Conservation (phyloP, 2,797 vertebrate genomes). For the Sardinella longiceps region DNA sequence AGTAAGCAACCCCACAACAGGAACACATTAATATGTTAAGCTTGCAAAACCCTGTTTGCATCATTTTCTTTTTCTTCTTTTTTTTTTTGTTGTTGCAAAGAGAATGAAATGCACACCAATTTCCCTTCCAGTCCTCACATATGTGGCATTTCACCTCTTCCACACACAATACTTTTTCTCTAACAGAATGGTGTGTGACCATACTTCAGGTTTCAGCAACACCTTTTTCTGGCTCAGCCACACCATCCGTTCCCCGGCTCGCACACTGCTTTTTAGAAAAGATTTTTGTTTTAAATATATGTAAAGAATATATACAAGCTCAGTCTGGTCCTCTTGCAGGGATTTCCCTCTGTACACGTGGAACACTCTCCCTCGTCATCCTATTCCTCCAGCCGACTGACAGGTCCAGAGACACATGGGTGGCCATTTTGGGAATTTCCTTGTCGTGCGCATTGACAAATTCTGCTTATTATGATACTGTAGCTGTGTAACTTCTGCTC, state of each 20-base stretch:
- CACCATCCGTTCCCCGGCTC: constrained; percentile 48
- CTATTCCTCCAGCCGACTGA: constrained; percentile 43
- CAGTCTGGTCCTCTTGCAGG: constrained; percentile 51
- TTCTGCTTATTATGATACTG: not conserved
- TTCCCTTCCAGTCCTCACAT: not conserved
- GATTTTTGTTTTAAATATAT: constrained; percentile 69
- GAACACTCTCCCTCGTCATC: not conserved
- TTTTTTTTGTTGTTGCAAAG: constrained; percentile 40
- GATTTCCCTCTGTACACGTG: constrained; percentile 31
- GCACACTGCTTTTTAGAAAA: constrained; percentile 57
- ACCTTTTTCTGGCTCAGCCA: constrained; percentile 27
- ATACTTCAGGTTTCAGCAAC: constrained; percentile 29
- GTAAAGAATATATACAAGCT: constrained; percentile 75
- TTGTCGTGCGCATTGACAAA: not conserved
- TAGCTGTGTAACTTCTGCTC: not conserved
- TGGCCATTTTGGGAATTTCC: constrained; percentile 12
- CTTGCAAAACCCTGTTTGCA: constrained; percentile 70
- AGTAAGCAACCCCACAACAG: constrained; percentile 32
- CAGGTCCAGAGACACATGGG: constrained; percentile 11
- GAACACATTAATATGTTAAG: constrained; percentile 37
- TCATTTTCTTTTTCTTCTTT: constrained; percentile 42
- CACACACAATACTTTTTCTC: not conserved
- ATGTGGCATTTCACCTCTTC: not conserved
- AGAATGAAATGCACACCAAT: constrained; percentile 59
- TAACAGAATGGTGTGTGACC: constrained; percentile 30